Evolutionary conservation across 2,113 vertebrate species (phyloP), one percentile per base, ranked within the genome.

Genomic region (crab-eating macaque (Macaca fascicularis)): DNA sequence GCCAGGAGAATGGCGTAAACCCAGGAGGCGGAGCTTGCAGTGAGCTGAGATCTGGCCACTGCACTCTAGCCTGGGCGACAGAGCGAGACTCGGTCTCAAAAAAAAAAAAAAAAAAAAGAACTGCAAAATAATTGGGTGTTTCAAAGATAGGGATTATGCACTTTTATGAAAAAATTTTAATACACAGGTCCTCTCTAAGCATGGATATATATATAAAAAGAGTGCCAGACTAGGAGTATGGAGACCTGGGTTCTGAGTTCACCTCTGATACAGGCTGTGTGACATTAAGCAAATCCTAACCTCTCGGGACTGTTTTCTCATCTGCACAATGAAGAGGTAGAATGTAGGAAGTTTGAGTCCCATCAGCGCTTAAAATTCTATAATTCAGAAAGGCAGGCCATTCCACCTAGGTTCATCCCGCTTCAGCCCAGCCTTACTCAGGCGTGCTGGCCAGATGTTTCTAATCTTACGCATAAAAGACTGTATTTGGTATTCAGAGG

Each of bases 381-480:
- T 57, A 75, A 74, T 43, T 88, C 16, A 64, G n/a, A 59, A 12
- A n/a, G 61, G 45, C 57, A 78, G 59, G 45, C 45, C 48, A 13
- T 35, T 72, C 50, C 48, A 88, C 80, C 96, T 88, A 52, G 59
- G 43, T 79, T 75, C 4, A 23, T 45, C 92, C 43, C 6, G 3
- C 69, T 35, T 27, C 9, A 30, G 61, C 40, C 84, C 35, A 23
- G 50, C 50, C 70, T 90, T 27, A 17, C 75, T 95, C 83, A 38
- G 45, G 81, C 11, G 27, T 69, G 72, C 40, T 2, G 74, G 35
- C 80, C 95, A 94, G 95, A 96, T 97, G 97, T 96, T 96, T 97
- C 94, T 50, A 95, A 95, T 94, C 90, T 95, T 72, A 57, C 64
- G 32, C 32, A 38, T 90, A 45, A 94, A 95, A 79, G 95, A 69